phyloP scores from a whole-genome alignment of 2,888 invertebrate genomes.

The Conus canariensis region DNA sequence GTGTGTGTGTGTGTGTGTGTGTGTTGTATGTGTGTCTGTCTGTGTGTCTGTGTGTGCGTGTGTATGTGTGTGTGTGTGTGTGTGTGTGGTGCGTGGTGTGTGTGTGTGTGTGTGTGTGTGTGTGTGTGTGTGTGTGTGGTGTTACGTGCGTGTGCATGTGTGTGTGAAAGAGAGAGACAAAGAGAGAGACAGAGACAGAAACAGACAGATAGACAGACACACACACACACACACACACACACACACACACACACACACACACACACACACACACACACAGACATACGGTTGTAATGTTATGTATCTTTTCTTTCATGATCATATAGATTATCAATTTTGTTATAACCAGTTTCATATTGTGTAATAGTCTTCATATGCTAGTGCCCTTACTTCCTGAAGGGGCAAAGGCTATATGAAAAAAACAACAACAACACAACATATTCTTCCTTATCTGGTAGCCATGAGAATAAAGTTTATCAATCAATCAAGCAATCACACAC shows the following conservation, averaged over 20 bases:
- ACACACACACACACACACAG: background rate
- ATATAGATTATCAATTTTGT: too few relatives aligned
- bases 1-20: background rate
- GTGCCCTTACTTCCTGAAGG: too few relatives aligned
- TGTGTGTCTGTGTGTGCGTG: background rate
- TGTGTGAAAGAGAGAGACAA: background rate
- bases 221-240: background rate
- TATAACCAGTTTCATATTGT: too few relatives aligned
- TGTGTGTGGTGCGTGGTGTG: background rate
- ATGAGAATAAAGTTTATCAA: too few relatives aligned
- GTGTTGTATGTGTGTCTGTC: background rate
- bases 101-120: background rate
- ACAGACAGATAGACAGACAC: background rate
- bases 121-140: background rate
- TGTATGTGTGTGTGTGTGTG: background rate
- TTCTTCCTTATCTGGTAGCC: too few relatives aligned
- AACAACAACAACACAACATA: background rate
- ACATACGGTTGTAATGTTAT: background rate
- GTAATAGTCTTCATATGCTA: too few relatives aligned
- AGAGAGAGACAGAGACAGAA: background rate
- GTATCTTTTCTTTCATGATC: too few relatives aligned
- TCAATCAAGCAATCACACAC: too few relatives aligned
- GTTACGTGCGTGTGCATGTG: background rate
- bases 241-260: background rate
- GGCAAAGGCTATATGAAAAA: background rate